Evolutionary conservation across 1,140 invertebrate genomes (phyloP), one percentile per base, ranked within the genome.

Genomic region (Panagrolaimus sp.): DNA sequence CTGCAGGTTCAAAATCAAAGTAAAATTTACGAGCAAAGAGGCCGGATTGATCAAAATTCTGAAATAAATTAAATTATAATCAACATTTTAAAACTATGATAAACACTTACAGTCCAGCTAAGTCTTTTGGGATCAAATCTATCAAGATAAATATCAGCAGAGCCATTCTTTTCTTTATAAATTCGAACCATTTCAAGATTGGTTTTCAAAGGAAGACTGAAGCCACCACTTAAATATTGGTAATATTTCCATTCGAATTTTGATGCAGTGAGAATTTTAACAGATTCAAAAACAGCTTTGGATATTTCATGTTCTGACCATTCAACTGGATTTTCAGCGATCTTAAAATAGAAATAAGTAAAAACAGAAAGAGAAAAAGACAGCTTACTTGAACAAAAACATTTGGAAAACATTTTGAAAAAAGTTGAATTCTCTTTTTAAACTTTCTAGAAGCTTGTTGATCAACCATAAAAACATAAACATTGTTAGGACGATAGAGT

Each of bases 1-100:
- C 78, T 51, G 65, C 81, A 75, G 53, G 81, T 63, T 63, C 81
- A 79, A 67, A 81, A 79, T 8, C 66, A 79, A 14, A 81, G 25
- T 1, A 79, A 46, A 47, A 81, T 76, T 1, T 71, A 70, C 25
- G 74, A 42, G n/a, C 25, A 69, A 23, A 77, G 31, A 9, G 81
- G 64, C n/a, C 45, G 63, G 1, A 67, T 44, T n/a, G 81, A 62
- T n/a, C n/a, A n/a, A n/a, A n/a, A n/a, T n/a, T n/a, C n/a, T n/a
- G n/a, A n/a, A n/a, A n/a, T n/a, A n/a, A n/a, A n/a, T n/a, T n/a
- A n/a, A n/a, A n/a, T n/a, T n/a, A 42, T 80, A 79, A n/a, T 65
- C 70, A 5, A 81, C 62, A 7, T 79, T 79, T 44, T 67, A 81
- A 46, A 81, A 77, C 61, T n/a, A n/a, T n/a, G n/a, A n/a, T n/a